phyloP scores from a whole-genome alignment of 2,888 invertebrate species.

The Caenorhabditis imperialis region DNA sequence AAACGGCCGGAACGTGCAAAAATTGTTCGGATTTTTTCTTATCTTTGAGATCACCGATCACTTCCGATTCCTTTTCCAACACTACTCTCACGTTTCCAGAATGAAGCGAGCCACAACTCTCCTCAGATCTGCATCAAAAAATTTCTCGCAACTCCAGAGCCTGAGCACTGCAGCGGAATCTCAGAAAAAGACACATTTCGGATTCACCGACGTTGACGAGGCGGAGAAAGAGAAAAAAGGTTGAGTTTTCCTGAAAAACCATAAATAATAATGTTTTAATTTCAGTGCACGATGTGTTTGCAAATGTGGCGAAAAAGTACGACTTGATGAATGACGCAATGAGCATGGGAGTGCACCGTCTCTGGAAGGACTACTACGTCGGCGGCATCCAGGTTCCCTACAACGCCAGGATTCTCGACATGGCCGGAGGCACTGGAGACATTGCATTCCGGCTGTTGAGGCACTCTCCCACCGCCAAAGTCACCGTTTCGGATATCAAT shows the following conservation, averaged over 20 bases:
- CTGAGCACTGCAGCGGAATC: conserved; percentile 14
- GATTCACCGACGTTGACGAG: conserved; percentile 72
- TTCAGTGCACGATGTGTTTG: conserved; percentile 90
- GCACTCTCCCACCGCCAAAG: conserved; percentile 75
- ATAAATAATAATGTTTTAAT: conserved; percentile 8
- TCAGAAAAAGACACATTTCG: conserved; percentile 72
- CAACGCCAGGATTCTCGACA: conserved; percentile 86
- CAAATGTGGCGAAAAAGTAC: conserved; percentile 92
- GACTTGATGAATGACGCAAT: conserved; percentile 98
- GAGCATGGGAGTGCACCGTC: conserved; percentile 92
- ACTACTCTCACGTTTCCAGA: conserved; percentile 3
- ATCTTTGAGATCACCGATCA: neutral
- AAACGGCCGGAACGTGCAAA: neutral
- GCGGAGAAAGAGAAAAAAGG: conserved; percentile 72
- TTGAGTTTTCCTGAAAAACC: no score
- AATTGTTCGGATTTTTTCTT: neutral
- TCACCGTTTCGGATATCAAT: conserved; percentile 87
- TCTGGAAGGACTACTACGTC: conserved; percentile 96
- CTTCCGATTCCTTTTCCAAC: neutral
- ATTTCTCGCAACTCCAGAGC: neutral
- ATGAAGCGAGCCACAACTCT: conserved; percentile 43
- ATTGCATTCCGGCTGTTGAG: conserved; percentile 88
- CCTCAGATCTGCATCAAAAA: neutral
- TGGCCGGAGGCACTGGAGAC: conserved; percentile 98
- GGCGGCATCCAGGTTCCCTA: conserved; percentile 85